Percentiles rank a stretch among this genome's conserved stretches.
Evolutionary conservation across 1,140 invertebrate genomes (phyloP).

Genomic region (Anthonomus grandis): DNA sequence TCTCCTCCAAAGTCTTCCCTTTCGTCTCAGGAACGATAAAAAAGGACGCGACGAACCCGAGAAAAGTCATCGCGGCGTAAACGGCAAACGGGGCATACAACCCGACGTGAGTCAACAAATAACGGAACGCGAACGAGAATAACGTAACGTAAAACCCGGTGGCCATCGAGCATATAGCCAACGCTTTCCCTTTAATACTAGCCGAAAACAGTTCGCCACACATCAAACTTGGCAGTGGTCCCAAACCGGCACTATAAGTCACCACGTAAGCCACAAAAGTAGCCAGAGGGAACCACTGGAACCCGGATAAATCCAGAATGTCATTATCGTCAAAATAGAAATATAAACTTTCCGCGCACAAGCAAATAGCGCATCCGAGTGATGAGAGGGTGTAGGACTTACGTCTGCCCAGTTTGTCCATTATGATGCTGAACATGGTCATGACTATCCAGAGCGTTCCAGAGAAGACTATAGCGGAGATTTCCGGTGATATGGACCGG

Average conservation of each 20-base stretch:
- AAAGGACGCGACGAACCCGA: neutral
- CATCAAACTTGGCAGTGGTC: conserved; percentile 7
- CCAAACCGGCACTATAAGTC: conserved; percentile 23
- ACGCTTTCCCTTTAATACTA: conserved; percentile 17
- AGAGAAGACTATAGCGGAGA: conserved; percentile 54
- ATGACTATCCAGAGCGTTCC: conserved; percentile 65
- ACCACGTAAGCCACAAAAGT: conserved; percentile 35
- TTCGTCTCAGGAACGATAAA: conserved; percentile 9
- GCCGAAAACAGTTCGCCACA: conserved; percentile 14
- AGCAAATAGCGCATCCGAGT: conserved; percentile 19
- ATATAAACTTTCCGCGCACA: conserved; percentile 53
- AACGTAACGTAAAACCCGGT: neutral
- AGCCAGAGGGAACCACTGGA: conserved; percentile 37
- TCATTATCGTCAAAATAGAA: conserved; percentile 19
- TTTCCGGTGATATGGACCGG: conserved; percentile 39
- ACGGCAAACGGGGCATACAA: conserved; percentile 25
- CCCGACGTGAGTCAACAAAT: neutral
- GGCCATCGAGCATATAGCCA: neutral
- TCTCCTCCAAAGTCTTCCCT: conserved; percentile 16
- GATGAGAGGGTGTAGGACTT: conserved; percentile 24
- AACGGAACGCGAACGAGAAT: conserved; percentile 1
- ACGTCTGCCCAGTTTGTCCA: conserved; percentile 42
- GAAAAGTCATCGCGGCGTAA: neutral
- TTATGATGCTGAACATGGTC: conserved; percentile 49
- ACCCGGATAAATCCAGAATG: conserved; percentile 35